Conservation (phyloP, 2,113 vertebrate genomes). For the Podarcis cretensis region DNA sequence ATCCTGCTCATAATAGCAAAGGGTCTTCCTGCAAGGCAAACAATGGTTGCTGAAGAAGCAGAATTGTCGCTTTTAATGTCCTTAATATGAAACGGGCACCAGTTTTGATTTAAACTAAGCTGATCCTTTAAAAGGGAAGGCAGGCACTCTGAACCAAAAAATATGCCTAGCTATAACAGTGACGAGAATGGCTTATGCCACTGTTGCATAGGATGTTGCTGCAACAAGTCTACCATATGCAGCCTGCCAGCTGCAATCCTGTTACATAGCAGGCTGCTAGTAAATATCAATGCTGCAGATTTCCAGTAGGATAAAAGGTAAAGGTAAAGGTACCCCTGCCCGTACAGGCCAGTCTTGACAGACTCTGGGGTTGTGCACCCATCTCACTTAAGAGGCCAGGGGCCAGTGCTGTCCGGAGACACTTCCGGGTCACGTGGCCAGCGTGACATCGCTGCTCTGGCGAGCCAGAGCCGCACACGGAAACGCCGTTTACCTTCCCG, state of each 20-base stretch:
- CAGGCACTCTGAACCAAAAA: background rate
- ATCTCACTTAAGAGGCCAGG: no score
- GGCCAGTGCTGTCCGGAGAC: no score
- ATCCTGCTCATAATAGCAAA: background rate
- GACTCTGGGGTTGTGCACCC: no score
- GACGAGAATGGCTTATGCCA: background rate
- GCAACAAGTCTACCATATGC: background rate
- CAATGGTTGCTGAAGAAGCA: background rate
- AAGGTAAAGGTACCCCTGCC: no score
- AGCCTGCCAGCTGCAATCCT: background rate
- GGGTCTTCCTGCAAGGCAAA: background rate
- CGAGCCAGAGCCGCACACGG: no score
- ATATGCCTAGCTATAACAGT: background rate
- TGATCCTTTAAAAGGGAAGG: background rate
- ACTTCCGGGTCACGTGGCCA: no score
- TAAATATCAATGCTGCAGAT: background rate
- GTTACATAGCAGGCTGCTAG: background rate
- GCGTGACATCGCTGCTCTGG: no score
- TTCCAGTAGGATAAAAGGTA: background rate
- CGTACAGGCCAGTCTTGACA: no score
- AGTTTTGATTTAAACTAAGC: background rate
- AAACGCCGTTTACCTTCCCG: no score
- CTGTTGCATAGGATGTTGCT: background rate
- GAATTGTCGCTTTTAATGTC: background rate
- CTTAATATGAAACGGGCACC: background rate